Conservation (phyloP, 2,797 vertebrate species). For the Molossus molossus region DNA sequence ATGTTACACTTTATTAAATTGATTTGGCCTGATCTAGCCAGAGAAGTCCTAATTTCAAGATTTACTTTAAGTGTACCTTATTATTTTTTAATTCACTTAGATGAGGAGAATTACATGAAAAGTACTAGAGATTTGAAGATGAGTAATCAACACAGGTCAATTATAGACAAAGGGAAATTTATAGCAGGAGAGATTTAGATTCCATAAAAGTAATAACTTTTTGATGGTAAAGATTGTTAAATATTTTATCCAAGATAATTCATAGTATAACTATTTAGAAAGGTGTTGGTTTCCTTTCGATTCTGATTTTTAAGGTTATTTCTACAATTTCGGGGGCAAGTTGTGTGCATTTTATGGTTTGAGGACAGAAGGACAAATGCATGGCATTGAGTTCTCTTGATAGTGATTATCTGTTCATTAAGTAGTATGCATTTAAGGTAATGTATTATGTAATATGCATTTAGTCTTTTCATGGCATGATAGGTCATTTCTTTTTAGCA, state of each 20-base stretch:
- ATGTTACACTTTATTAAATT: slow-evolving; percentile 7
- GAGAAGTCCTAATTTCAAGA: slow-evolving; percentile 33
- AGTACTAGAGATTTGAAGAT: neutral
- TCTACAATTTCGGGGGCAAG: neutral
- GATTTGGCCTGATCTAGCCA: neutral
- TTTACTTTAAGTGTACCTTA: slow-evolving; percentile 44
- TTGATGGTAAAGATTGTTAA: neutral
- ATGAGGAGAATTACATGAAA: slow-evolving; percentile 45
- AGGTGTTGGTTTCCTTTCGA: slow-evolving; percentile 29
- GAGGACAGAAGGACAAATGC: neutral
- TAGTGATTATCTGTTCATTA: neutral
- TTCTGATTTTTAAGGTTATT: slow-evolving; percentile 56
- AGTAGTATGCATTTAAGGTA: neutral
- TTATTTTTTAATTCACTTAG: slow-evolving; percentile 56
- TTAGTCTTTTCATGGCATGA: neutral
- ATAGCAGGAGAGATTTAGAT: neutral
- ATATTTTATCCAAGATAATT: slow-evolving; percentile 31
- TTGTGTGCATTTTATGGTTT: slow-evolving; percentile 29
- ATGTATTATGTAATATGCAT: neutral
- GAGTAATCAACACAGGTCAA: neutral
- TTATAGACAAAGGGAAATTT: slow-evolving; percentile 51
- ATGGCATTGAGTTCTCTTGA: neutral
- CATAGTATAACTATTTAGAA: slow-evolving; percentile 32
- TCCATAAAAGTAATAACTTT: neutral
- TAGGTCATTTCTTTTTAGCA: slow-evolving; percentile 2